Evolutionary conservation across 2,113 vertebrate genomes (phyloP).

Genomic region (Sinocyclocheilus anshuiensis): DNA sequence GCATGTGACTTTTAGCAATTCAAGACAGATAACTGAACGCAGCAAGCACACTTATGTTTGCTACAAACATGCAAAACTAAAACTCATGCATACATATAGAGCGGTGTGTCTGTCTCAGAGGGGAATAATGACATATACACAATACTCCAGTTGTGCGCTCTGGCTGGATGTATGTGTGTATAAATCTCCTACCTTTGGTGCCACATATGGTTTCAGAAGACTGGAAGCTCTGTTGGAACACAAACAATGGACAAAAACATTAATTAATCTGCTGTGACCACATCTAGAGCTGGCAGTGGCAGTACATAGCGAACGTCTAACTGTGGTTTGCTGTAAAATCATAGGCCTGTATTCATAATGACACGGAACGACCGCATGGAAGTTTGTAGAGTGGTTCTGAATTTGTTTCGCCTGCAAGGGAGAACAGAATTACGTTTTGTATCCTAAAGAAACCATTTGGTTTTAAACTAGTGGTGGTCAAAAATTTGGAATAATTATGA

Average conservation of each 20-base stretch:
- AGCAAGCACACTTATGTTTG: background rate
- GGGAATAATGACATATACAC: constrained; percentile 6
- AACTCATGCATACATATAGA: constrained; percentile 72
- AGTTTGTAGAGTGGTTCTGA: background rate
- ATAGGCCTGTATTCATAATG: constrained; percentile 16
- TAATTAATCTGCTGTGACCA: background rate
- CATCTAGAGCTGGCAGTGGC: constrained; percentile 1
- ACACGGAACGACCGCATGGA: background rate
- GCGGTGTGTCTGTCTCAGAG: constrained; percentile 29
- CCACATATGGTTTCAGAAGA: constrained; percentile 77
- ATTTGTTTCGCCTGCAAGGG: background rate
- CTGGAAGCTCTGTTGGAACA: constrained; percentile 75
- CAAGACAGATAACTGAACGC: background rate
- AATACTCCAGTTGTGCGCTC: background rate
- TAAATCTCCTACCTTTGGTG: constrained; percentile 81
- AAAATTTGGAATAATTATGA: background rate
- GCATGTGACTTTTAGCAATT: background rate
- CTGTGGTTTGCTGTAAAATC: background rate
- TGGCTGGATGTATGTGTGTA: background rate
- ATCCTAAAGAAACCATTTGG: background rate
- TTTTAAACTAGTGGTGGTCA: background rate
- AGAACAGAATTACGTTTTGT: background rate
- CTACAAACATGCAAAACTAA: constrained; percentile 51
- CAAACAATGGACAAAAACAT: constrained; percentile 33
- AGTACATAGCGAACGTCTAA: background rate